phyloP scores from a whole-genome alignment of 1,140 invertebrate species.

The Eupristina koningsbergeri region DNA sequence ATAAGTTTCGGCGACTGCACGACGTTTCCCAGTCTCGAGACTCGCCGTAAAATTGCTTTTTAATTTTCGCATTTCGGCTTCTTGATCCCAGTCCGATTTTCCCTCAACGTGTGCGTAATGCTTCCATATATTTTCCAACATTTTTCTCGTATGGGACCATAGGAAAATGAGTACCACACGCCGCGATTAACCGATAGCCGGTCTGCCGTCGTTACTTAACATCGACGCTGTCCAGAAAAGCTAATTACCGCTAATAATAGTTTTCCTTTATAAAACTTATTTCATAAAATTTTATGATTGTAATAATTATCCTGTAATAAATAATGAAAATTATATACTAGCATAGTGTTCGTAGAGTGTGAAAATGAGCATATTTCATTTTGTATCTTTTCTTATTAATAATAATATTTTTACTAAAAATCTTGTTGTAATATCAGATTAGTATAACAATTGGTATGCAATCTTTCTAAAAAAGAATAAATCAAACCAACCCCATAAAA shows the following conservation, averaged over 20 bases:
- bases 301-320: no score
- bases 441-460: no score
- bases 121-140: background rate
- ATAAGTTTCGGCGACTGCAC: background rate
- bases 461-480: no score
- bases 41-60: background rate
- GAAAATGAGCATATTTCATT: no score
- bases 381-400: no score
- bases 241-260: slow-evolving; percentile 42
- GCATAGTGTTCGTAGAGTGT: no score
- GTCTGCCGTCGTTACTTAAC: background rate
- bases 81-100: slow-evolving; percentile 25
- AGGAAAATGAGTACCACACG: slow-evolving; percentile 2
- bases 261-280: background rate
- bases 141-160: slow-evolving; percentile 10
- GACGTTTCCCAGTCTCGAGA: background rate
- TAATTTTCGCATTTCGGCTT: slow-evolving; percentile 4
- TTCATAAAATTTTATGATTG: no score
- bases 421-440: no score
- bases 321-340: no score
- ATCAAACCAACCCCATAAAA: no score
- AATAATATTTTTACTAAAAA: no score
- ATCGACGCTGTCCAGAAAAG: background rate
- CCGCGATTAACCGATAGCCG: slow-evolving; percentile 31
- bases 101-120: background rate